Evolutionary conservation across 2,113 vertebrate genomes (phyloP).

Genomic region (Rhagologus leucostigma): DNA sequence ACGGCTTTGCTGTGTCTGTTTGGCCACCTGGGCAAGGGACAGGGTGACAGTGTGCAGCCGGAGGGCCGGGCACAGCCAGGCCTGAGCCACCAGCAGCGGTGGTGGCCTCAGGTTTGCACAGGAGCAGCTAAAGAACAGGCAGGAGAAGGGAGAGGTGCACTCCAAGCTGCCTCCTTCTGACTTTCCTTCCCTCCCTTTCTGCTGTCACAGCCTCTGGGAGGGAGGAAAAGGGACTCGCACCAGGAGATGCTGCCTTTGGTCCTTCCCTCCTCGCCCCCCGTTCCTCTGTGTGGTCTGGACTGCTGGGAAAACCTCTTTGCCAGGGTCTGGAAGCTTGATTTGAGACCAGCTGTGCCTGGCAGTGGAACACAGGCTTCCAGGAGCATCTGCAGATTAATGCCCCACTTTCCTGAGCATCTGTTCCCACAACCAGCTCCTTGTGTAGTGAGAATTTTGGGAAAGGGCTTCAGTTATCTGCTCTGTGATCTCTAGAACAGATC

Average conservation of each 20-base stretch:
- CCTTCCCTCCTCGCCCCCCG: not conserved
- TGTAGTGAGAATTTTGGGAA: slow-evolving; percentile 40
- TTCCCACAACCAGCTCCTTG: slow-evolving; percentile 7
- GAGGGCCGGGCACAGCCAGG: not conserved
- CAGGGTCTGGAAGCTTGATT: not conserved
- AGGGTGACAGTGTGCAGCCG: not conserved
- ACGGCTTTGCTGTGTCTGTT: not conserved
- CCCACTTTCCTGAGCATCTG: slow-evolving; percentile 54
- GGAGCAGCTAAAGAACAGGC: not conserved
- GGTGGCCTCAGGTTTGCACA: not conserved
- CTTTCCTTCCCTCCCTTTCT: not conserved
- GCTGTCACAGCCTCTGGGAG: not conserved
- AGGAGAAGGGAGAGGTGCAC: not conserved
- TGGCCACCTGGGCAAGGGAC: not conserved
- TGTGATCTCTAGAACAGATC: not conserved
- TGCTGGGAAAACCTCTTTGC: slow-evolving; percentile 20
- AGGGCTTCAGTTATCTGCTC: not conserved
- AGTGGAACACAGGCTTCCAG: slow-evolving; percentile 16
- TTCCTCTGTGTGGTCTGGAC: not conserved
- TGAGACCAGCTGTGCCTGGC: slow-evolving; percentile 34
- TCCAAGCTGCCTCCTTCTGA: not conserved
- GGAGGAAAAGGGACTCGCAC: not conserved
- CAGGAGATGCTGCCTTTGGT: not conserved
- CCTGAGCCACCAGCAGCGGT: not conserved
- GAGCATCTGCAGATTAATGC: slow-evolving; percentile 63